These are phyloP conservation scores for Tolypeutes matacus DNA, from an alignment of 2,797 vertebrate species.

Conservation along the genomic window DNA sequence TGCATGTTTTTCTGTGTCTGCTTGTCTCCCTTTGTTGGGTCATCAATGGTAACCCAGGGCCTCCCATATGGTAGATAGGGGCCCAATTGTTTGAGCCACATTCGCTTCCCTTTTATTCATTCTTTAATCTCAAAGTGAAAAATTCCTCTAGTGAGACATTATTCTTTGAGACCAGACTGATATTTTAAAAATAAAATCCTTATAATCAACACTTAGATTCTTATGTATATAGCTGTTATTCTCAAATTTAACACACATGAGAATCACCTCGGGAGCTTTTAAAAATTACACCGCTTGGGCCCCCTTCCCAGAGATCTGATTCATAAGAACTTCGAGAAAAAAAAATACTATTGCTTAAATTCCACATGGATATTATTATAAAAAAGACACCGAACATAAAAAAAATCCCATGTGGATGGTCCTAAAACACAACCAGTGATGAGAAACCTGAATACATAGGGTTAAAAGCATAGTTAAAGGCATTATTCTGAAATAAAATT, in stretches of 20 bases:
- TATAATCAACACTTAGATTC: not conserved
- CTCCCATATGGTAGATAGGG: too few relatives aligned
- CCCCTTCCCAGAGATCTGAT: not conserved
- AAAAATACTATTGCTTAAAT: not conserved
- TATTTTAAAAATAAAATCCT: conserved; percentile 47
- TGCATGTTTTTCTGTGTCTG: too few relatives aligned
- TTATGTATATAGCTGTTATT: not conserved
- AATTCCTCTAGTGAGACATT: not conserved
- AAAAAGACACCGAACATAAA: not conserved
- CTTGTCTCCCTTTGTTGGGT: too few relatives aligned
- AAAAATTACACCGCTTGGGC: not conserved
- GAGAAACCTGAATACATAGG: not conserved
- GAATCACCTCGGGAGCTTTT: not conserved
- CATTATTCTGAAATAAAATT: not conserved
- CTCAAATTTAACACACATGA: not conserved
- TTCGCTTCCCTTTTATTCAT: not conserved
- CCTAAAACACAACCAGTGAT: not conserved
- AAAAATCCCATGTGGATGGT: not conserved
- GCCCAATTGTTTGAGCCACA: too few relatives aligned
- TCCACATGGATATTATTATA: not conserved
- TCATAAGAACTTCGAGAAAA: not conserved
- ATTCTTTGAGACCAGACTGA: conserved; percentile 20
- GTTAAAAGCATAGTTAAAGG: not conserved
- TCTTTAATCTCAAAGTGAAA: not conserved
- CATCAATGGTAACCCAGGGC: too few relatives aligned